Evolutionary conservation across 2,797 vertebrate genomes (phyloP).

Genomic region (Sebastes itinus): DNA sequence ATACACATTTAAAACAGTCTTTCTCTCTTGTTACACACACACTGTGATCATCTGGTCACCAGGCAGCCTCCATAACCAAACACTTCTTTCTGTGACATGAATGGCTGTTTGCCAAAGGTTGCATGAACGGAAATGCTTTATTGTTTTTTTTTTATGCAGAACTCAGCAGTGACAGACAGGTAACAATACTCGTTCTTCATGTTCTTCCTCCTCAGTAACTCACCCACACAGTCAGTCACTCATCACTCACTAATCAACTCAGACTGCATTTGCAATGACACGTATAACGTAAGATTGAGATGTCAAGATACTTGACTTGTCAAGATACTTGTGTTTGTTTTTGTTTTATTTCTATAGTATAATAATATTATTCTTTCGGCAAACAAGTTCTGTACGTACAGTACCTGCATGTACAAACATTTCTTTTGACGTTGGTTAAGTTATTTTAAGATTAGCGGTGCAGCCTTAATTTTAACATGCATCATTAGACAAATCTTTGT

Average conservation of each 20-base stretch:
- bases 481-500: conserved; percentile 24
- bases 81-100: conserved; percentile 15
- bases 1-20: background rate
- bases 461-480: conserved; percentile 12
- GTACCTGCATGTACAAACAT: background rate
- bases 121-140: conserved; percentile 25
- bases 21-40: background rate
- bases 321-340: background rate
- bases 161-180: conserved; percentile 17
- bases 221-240: conserved; percentile 17
- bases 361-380: background rate
- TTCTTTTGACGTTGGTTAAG: background rate
- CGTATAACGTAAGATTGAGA: background rate
- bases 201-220: conserved; percentile 58
- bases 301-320: no score
- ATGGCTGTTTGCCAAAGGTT: conserved; percentile 60
- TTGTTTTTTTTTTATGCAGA: background rate
- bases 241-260: conserved; percentile 32
- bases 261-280: conserved; percentile 9
- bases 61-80: conserved; percentile 1
- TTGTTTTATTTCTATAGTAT: background rate
- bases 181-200: conserved; percentile 66
- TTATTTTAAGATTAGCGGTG: background rate
- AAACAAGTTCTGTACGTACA: background rate
- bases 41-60: background rate